These are phyloP conservation scores for Andrena fulva DNA, from an alignment of 2,888 invertebrate species.

Conservation along the genomic window DNA sequence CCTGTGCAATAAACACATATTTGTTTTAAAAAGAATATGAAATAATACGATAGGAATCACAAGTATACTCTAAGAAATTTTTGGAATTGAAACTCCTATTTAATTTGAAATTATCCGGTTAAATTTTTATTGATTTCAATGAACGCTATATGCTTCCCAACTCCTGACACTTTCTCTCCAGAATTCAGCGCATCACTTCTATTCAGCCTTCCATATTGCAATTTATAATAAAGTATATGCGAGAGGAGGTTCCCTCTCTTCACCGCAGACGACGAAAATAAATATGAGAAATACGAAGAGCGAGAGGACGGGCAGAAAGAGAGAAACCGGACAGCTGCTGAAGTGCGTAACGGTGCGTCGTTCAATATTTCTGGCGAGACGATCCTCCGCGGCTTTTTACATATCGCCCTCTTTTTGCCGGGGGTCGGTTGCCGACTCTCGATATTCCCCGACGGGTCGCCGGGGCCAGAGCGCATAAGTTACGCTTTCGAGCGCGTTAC, in stretches of 20 bases:
- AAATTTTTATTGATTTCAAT: too few species aligned
- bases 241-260: conserved; percentile 19
- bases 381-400: conserved; percentile 60
- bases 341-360: conserved; percentile 64
- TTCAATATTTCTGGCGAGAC: conserved; percentile 66
- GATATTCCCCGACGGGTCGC: conserved; percentile 57
- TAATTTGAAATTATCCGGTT: too few species aligned
- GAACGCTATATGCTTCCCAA: too few species aligned
- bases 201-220: too few species aligned
- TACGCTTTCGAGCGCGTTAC: conserved; percentile 37
- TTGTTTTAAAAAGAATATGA: too few species aligned
- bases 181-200: too few species aligned
- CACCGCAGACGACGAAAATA: conserved; percentile 37
- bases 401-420: conserved; percentile 50
- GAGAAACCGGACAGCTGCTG: conserved; percentile 46
- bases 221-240: too few species aligned
- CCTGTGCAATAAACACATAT: neutral
- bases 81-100: too few species aligned
- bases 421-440: conserved; percentile 50
- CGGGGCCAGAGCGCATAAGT: conserved; percentile 45
- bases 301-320: conserved; percentile 15
- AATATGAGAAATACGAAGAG: neutral
- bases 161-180: too few species aligned
- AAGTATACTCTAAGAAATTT: too few species aligned
- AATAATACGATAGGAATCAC: too few species aligned